A percentile compares a stretch with the other conserved stretches of the same genome.
phyloP scores from a whole-genome alignment of 35 echinoderm and acorn worm species.

The Lytechinus variegatus region DNA sequence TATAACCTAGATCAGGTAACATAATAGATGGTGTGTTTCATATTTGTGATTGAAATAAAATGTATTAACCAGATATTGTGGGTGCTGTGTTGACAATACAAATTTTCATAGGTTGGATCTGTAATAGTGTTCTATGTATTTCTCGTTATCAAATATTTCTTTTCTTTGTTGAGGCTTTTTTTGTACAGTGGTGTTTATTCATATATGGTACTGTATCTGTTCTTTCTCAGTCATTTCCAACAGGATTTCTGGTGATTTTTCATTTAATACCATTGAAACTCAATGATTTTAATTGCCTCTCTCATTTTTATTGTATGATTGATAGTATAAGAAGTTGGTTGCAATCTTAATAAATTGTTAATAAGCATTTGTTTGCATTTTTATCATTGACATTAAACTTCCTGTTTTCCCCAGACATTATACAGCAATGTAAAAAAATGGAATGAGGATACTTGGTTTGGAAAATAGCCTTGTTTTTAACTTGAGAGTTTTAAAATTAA shows the following conservation, averaged over 20 bases:
- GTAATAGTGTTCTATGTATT: neutral
- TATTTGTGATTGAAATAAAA: neutral
- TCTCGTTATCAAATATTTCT: neutral
- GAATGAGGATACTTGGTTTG: no score
- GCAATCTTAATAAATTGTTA: neutral
- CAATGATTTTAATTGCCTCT: neutral
- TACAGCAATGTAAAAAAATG: no score
- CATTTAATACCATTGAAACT: neutral
- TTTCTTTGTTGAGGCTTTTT: conserved; percentile 1
- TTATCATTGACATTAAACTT: no score
- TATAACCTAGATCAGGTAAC: neutral
- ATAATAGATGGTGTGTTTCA: neutral
- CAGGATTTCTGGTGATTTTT: neutral
- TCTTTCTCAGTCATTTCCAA: no score
- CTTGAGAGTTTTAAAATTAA: no score
- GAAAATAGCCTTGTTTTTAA: no score
- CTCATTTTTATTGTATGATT: neutral
- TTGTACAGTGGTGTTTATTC: neutral
- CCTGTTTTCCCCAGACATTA: no score
- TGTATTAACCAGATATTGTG: neutral
- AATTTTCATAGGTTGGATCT: neutral
- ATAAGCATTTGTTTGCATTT: no score
- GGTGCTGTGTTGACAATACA: neutral
- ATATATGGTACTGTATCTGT: neutral
- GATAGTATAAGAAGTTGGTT: neutral